phyloP scores from a whole-genome alignment of 2,797 vertebrate genomes.

The Eulemur rubriventer region DNA sequence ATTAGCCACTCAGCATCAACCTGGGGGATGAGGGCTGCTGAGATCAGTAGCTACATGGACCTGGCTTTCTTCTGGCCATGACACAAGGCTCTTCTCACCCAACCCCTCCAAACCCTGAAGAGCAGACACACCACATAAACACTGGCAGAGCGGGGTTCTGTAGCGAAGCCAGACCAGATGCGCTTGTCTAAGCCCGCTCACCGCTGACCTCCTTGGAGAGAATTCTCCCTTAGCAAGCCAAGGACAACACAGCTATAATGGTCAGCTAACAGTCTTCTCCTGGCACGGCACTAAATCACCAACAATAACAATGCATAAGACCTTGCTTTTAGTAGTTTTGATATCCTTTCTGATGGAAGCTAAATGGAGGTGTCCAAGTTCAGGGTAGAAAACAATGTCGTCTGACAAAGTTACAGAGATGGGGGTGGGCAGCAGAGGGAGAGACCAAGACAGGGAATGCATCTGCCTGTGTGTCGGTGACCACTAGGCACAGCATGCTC shows the following conservation, averaged over 20 bases:
- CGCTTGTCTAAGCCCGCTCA: not conserved
- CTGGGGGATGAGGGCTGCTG: not conserved
- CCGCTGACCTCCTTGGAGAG: not conserved
- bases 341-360: not conserved
- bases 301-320: not conserved
- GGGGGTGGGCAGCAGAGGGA: not conserved
- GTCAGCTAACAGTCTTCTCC: not conserved
- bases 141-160: not conserved
- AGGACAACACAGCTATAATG: not conserved
- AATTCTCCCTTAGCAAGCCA: not conserved
- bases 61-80: not conserved
- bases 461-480: not conserved
- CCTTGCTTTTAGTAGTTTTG: not conserved
- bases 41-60: not conserved
- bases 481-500: not conserved
- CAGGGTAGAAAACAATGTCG: not conserved
- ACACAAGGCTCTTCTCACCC: not conserved
- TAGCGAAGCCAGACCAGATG: not conserved
- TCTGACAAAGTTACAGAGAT: not conserved
- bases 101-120: not conserved
- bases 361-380: not conserved
- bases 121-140: not conserved
- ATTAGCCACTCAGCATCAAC: accelerated
- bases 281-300: not conserved
- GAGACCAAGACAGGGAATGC: accelerated